Evolutionary conservation across 2,797 vertebrate species (phyloP).

Genomic region (Corythornis leucogaster): DNA sequence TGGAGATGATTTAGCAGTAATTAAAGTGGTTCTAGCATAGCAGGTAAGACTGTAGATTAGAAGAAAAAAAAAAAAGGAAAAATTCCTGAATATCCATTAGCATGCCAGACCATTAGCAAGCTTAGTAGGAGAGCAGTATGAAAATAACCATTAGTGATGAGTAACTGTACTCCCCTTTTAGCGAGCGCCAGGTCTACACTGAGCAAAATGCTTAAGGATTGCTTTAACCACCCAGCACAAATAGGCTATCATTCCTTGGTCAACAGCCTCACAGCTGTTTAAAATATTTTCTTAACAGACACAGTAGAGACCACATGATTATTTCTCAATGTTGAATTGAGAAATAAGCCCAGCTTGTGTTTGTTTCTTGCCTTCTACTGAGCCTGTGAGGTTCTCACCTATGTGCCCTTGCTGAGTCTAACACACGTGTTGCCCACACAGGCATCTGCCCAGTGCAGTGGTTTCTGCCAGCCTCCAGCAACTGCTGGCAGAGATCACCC

Average conservation of each 20-base stretch:
- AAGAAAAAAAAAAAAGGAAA: neutral
- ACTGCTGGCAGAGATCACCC: neutral
- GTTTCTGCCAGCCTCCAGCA: neutral
- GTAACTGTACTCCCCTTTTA: neutral
- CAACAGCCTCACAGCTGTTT: neutral
- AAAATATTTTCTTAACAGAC: neutral
- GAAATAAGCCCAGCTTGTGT: neutral
- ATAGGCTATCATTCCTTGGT: neutral
- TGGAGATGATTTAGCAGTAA: neutral
- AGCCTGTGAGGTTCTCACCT: neutral
- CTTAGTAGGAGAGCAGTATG: neutral
- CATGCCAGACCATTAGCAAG: neutral
- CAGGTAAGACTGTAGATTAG: neutral
- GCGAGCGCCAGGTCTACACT: neutral
- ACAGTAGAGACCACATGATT: neutral
- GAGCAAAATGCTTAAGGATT: neutral
- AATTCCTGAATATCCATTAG: neutral
- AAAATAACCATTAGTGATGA: neutral
- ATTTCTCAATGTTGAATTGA: fast-evolving
- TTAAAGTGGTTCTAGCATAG: neutral
- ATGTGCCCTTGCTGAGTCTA: fast-evolving
- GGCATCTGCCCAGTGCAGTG: fast-evolving
- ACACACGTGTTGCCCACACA: fast-evolving
- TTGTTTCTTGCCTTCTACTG: neutral
- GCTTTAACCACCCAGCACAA: neutral